phyloP scores from a whole-genome alignment of 2,888 invertebrate genomes.

The Drosophila formosana region DNA sequence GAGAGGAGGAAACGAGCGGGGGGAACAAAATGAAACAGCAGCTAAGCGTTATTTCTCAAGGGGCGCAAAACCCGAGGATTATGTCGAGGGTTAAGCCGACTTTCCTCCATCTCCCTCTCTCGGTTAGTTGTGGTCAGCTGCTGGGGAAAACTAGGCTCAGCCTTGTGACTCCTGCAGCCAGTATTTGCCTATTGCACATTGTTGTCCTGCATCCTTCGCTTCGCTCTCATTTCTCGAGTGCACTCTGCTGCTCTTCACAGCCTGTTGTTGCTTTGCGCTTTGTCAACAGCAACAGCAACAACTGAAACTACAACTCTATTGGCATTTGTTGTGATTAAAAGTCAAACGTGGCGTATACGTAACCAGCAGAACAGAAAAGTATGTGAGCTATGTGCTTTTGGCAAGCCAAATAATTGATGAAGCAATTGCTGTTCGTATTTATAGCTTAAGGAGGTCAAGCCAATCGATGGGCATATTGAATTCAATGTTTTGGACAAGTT shows the following conservation, averaged over 20 bases:
- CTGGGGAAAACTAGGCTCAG: slow-evolving; percentile 49
- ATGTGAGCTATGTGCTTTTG: not conserved
- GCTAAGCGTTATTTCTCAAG: slow-evolving; percentile 78
- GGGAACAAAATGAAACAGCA: slow-evolving; percentile 48
- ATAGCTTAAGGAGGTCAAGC: slow-evolving; percentile 27
- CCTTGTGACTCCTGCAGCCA: slow-evolving; percentile 5
- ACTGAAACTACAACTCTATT: slow-evolving; percentile 44
- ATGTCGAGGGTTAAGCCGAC: slow-evolving; percentile 50
- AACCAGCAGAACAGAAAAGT: slow-evolving; percentile 12
- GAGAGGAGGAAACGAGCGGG: slow-evolving; percentile 2
- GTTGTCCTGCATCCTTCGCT: slow-evolving; percentile 45
- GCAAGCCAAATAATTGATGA: slow-evolving; percentile 17
- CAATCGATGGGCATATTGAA: slow-evolving; percentile 28
- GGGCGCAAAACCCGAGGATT: slow-evolving; percentile 51
- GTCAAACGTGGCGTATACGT: slow-evolving; percentile 39
- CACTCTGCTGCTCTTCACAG: slow-evolving; percentile 38
- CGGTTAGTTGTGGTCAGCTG: slow-evolving; percentile 53
- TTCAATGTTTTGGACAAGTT: slow-evolving; percentile 24
- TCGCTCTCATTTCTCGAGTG: slow-evolving; percentile 61
- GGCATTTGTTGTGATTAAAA: slow-evolving; percentile 56
- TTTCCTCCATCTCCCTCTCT: not conserved
- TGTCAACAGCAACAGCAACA: slow-evolving; percentile 45
- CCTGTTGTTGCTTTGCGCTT: slow-evolving; percentile 50
- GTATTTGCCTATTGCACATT: slow-evolving; percentile 36
- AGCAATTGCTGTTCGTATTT: slow-evolving; percentile 13